phyloP scores from a whole-genome alignment of 2,888 invertebrate species.

The Diarsia brunnea region DNA sequence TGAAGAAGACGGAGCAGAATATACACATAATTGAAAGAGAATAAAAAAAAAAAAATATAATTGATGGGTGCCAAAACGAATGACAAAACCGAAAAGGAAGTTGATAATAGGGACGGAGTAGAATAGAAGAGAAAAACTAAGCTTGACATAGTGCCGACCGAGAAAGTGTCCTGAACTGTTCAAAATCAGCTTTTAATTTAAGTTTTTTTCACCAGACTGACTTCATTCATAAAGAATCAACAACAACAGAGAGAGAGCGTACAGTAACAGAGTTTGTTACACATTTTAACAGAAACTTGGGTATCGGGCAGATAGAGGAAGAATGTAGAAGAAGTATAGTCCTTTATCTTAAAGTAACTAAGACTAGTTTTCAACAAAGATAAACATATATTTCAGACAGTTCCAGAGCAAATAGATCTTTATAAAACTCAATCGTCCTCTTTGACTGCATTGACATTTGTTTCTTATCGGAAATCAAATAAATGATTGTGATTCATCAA shows the following conservation, averaged over 20 bases:
- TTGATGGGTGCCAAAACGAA: neutral
- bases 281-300: neutral
- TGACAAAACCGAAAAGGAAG: neutral
- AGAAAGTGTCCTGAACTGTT: too few species aligned
- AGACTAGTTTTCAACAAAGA: neutral
- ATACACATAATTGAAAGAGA: neutral
- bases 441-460: slow-evolving; percentile 55
- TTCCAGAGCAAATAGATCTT: slow-evolving; percentile 7
- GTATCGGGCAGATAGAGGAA: neutral
- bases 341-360: neutral
- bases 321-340: neutral
- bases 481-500: slow-evolving; percentile 41
- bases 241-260: too few species aligned
- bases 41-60: too few species aligned
- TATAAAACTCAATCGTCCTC: slow-evolving; percentile 37
- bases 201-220: neutral
- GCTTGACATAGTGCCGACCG: too few species aligned
- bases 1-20: neutral
- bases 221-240: neutral
- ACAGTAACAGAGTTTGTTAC: neutral
- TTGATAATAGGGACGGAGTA: neutral
- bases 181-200: neutral
- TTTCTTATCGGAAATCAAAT: slow-evolving; percentile 56
- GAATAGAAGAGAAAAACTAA: neutral
- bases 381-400: neutral